Evolutionary conservation across 2,797 vertebrate genomes (phyloP), one percentile per base, ranked within the genome.

Genomic region (Cottoperca gobio): DNA sequence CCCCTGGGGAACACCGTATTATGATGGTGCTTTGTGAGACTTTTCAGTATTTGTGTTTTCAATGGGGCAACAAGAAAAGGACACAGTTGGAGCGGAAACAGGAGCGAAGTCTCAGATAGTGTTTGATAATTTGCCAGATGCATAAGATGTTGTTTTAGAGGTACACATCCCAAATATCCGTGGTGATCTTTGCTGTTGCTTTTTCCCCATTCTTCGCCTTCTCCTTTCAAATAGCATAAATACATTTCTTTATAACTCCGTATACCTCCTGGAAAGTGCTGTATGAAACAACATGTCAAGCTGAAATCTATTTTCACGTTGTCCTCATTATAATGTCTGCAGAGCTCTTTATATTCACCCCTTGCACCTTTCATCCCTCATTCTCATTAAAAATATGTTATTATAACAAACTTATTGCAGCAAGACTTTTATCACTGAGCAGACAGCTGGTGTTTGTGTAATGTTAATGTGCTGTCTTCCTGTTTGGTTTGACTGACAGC

Each of bases 401-500:
- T 57, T 43, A 28, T 39, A 54, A 42, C 19, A 23, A 37, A 45
- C 17, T 6, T 10, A 58, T 9, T 35, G 21, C 26, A 31, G 9
- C 17, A 2, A 33, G 16, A 55, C 33, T 52, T 33, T 67, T 35
- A 58, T 63, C 63, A 35, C 17, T 39, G 3, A 21, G 21, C 37
- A 66, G 50, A 40, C 68, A 39, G 54, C 57, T 65, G 63, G 5
- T 79, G 69, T 81, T 76, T 84, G 17, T 54, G 82, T 57, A 71
- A 28, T 71, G 58, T 76, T 48, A 67, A 76, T 61, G 48, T 16
- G 33, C 57, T 59, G 28, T 59, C 78, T 71, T 82, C 54, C 70
- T 77, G 74, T 84, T 87, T 60, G 40, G 73, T 86, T 67, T 91
- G 83, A 87, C 61, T 87, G 84, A 87, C 86, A 81, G 79, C 45